A percentile compares a stretch with the other conserved stretches of the same genome.
phyloP scores from a whole-genome alignment of 2,113 vertebrate genomes.

The Coregonus clupeaformis region DNA sequence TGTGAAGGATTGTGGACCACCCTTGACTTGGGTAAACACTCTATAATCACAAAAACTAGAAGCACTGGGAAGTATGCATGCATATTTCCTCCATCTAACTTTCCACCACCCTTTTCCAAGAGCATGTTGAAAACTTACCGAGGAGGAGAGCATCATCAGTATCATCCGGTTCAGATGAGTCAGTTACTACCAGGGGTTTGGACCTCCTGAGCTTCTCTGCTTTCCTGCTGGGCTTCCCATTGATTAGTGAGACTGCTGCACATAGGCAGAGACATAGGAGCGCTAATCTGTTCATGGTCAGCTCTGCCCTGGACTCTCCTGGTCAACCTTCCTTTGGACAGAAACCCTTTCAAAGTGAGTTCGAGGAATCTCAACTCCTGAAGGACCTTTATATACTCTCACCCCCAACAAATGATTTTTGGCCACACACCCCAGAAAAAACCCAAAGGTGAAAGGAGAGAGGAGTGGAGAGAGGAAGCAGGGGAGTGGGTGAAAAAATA shows the following conservation, averaged over 20 bases:
- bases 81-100: neutral
- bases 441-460: conserved; percentile 18
- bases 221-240: conserved; percentile 8
- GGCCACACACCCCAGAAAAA: neutral
- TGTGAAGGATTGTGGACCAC: neutral
- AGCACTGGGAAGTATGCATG: neutral
- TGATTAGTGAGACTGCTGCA: neutral
- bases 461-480: conserved; percentile 20
- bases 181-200: neutral
- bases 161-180: conserved; percentile 10
- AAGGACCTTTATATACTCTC: conserved; percentile 44
- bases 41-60: neutral
- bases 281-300: conserved; percentile 35
- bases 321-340: neutral
- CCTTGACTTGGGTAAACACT: neutral
- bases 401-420: conserved; percentile 26
- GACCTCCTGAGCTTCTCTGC: conserved; percentile 17
- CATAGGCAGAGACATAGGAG: conserved; percentile 37
- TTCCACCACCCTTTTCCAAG: neutral
- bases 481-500: conserved; percentile 15
- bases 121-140: conserved; percentile 30
- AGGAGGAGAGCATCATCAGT: conserved; percentile 2
- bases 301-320: neutral
- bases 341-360: conserved; percentile 2
- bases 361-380: conserved; percentile 20